These are phyloP conservation scores for Melanotus villosus DNA, from an alignment of 2,888 invertebrate species.

Conservation along the genomic window DNA sequence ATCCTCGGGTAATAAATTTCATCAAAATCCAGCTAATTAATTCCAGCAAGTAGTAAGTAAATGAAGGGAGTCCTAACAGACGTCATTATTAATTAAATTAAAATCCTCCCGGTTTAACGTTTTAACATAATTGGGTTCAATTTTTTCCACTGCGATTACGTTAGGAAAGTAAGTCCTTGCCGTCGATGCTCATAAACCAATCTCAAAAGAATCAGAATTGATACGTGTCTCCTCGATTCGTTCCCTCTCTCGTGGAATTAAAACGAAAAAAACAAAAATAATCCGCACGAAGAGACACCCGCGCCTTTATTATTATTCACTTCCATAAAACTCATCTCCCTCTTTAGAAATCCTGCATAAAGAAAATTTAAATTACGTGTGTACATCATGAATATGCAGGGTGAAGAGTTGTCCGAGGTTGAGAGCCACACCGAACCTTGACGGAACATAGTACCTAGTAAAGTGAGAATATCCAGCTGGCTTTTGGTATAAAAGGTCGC, in stretches of 20 bases:
- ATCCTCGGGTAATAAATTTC: background rate
- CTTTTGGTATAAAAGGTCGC: conserved; percentile 8
- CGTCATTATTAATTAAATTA: background rate
- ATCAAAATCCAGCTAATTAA: background rate
- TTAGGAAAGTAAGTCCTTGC: background rate
- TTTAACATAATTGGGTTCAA: background rate
- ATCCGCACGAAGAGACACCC: background rate
- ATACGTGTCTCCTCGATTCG: too few relatives aligned
- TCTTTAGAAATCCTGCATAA: background rate
- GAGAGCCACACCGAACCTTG: background rate
- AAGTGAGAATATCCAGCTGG: background rate
- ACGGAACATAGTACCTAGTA: background rate
- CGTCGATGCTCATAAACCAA: background rate
- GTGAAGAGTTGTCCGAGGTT: conserved; percentile 12
- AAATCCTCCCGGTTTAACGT: background rate
- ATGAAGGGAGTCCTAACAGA: too few relatives aligned
- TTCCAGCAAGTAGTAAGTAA: background rate
- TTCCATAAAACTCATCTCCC: conserved; percentile 6
- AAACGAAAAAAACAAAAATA: too few relatives aligned
- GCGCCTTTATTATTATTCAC: background rate
- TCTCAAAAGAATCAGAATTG: too few relatives aligned
- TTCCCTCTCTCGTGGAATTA: too few relatives aligned
- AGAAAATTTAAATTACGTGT: conserved; percentile 24
- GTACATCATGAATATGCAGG: conserved; percentile 22
- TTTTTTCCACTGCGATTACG: background rate